Percentiles rank a stretch among this genome's conserved stretches.
Conservation (phyloP, 1,140 invertebrate genomes). For the Aphaenogaster ashmeadi region DNA sequence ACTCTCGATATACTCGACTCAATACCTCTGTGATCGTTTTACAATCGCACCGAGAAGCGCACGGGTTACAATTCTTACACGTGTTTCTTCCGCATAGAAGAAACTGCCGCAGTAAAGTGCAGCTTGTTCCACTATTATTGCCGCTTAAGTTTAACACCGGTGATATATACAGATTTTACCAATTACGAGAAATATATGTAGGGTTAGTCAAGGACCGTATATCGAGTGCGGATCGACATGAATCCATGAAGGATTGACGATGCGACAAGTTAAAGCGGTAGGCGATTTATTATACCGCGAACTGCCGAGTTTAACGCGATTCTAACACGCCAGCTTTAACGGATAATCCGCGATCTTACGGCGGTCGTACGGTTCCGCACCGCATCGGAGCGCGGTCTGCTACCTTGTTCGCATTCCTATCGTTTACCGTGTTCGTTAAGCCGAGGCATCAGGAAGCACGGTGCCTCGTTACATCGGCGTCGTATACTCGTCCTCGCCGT, state of each 20-base stretch:
- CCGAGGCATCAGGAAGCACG: conserved; percentile 68
- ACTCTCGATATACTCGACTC: not conserved
- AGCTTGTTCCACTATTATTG: conserved; percentile 20
- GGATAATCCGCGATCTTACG: conserved; percentile 60
- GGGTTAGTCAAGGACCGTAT: not conserved
- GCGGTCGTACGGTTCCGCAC: conserved; percentile 33
- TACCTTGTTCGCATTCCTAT: conserved; percentile 75
- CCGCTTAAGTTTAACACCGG: not conserved
- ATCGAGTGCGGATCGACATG: not conserved
- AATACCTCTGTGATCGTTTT: not conserved
- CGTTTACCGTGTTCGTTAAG: conserved; percentile 73
- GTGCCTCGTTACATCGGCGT: conserved; percentile 67
- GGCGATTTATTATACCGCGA: conserved; percentile 18
- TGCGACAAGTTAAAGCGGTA: not conserved
- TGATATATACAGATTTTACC: conserved; percentile 30
- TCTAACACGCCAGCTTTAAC: conserved; percentile 72
- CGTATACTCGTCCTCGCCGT: conserved; percentile 66
- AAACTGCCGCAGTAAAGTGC: conserved; percentile 15
- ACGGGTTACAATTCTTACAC: conserved; percentile 52
- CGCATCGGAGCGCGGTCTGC: conserved; percentile 20
- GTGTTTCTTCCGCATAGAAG: conserved; percentile 39
- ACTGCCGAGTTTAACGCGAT: conserved; percentile 71
- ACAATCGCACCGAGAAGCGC: not conserved
- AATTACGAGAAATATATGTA: not conserved
- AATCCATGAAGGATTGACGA: not conserved